Evolutionary conservation across 2,888 invertebrate species (phyloP).

Genomic region (Kuschelorhynchus macadamiae): DNA sequence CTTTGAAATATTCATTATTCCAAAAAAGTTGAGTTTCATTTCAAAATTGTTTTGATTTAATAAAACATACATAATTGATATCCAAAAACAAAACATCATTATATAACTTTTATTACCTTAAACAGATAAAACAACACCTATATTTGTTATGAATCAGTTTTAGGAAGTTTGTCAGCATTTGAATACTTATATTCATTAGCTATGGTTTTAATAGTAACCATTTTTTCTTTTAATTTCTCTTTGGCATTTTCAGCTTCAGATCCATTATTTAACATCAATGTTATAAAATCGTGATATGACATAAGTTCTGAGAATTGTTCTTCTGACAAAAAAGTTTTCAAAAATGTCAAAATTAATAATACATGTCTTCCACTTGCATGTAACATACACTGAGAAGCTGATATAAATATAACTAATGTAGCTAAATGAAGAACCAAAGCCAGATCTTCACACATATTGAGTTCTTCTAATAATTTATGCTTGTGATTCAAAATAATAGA

Average conservation of each 20-base stretch:
- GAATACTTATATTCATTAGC: constrained; percentile 71
- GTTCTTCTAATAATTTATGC: constrained; percentile 84
- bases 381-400: constrained; percentile 84
- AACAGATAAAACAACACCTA: too few relatives aligned
- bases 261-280: constrained; percentile 73
- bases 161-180: constrained; percentile 10
- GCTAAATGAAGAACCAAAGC: constrained; percentile 85
- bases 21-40: too few relatives aligned
- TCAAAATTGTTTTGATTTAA: too few relatives aligned
- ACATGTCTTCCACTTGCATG: constrained; percentile 97
- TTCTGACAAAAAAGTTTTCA: constrained; percentile 78
- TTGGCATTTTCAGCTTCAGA: constrained; percentile 70
- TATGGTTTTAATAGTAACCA: constrained; percentile 70
- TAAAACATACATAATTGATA: too few relatives aligned
- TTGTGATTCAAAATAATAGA: constrained; percentile 84
- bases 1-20: too few relatives aligned
- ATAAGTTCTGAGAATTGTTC: constrained; percentile 77
- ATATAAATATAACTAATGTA: constrained; percentile 84
- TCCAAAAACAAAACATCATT: too few relatives aligned
- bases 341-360: constrained; percentile 80
- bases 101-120: too few relatives aligned
- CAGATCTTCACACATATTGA: constrained; percentile 82
- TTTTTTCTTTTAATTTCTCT: constrained; percentile 69
- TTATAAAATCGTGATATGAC: constrained; percentile 81
- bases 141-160: too few relatives aligned